Conservation (phyloP, 1,140 invertebrate species). For the Cataglyphis hispanica region DNA sequence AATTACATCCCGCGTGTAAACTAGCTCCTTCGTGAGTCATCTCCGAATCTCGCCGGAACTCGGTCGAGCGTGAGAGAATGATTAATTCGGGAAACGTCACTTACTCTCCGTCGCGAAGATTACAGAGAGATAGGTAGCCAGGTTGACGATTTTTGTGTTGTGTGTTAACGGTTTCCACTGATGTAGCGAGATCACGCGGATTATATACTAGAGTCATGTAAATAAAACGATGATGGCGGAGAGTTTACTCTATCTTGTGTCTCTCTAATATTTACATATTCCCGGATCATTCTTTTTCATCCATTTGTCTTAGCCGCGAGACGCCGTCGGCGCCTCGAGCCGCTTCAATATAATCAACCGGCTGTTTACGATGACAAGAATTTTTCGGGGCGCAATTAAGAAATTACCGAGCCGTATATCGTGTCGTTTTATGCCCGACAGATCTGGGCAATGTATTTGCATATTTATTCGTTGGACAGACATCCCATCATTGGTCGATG, state of each 20-base stretch:
- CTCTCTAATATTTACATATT: neutral
- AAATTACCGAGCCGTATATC: slow-evolving; percentile 86
- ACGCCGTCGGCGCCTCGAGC: slow-evolving; percentile 75
- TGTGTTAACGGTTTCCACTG: slow-evolving; percentile 13
- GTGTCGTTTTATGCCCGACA: slow-evolving; percentile 82
- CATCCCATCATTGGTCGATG: slow-evolving; percentile 30
- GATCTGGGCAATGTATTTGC: slow-evolving; percentile 80
- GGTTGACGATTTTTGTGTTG: slow-evolving; percentile 9
- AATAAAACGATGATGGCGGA: slow-evolving; percentile 35
- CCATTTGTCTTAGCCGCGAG: slow-evolving; percentile 57
- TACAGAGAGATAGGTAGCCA: neutral
- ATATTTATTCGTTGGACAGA: slow-evolving; percentile 77
- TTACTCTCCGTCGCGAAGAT: neutral
- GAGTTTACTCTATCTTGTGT: slow-evolving; percentile 8
- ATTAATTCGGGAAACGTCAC: slow-evolving; percentile 46
- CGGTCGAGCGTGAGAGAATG: slow-evolving; percentile 44
- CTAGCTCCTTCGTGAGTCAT: slow-evolving; percentile 48
- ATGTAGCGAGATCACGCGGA: neutral
- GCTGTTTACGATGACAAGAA: slow-evolving; percentile 86
- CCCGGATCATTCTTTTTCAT: neutral
- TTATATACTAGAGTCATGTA: slow-evolving; percentile 8
- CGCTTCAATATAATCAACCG: slow-evolving; percentile 81
- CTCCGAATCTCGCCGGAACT: slow-evolving; percentile 5
- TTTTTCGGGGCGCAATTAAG: slow-evolving; percentile 85
- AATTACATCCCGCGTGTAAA: slow-evolving; percentile 27